Percentiles rank a stretch among this genome's conserved stretches.
Conservation (phyloP, 2,797 vertebrate genomes). For the Myotis pilosus region DNA sequence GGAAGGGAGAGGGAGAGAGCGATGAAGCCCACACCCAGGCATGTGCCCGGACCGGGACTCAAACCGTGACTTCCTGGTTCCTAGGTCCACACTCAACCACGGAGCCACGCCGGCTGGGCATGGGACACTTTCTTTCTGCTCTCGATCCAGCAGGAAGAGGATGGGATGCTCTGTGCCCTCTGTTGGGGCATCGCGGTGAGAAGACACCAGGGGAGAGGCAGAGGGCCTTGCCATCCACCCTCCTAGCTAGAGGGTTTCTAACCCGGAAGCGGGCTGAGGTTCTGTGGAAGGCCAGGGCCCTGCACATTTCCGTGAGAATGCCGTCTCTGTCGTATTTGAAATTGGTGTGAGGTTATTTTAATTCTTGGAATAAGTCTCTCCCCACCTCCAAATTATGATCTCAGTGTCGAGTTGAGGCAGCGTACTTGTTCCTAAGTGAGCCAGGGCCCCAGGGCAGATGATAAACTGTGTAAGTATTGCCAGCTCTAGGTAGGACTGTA, state of each 20-base stretch:
- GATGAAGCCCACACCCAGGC: too few species aligned
- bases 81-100: too few species aligned
- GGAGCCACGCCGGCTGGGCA: too few species aligned
- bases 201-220: neutral
- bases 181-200: rapidly evolving
- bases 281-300: neutral
- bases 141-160: neutral
- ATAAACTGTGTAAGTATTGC: neutral
- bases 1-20: too few species aligned
- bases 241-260: neutral
- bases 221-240: neutral
- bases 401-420: neutral
- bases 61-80: too few species aligned
- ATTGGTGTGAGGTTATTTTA: conserved; percentile 11
- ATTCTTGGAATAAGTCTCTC: conserved; percentile 31
- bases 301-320: neutral
- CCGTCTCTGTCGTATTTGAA: neutral
- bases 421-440: neutral
- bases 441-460: neutral
- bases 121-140: neutral
- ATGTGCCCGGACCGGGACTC: too few species aligned
- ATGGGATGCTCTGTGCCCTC: neutral
- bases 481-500: neutral
- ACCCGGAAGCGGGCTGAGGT: neutral
- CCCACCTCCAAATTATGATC: conserved; percentile 9